Conservation (phyloP, 2,888 invertebrate genomes). For the Amaurobius ferox region DNA sequence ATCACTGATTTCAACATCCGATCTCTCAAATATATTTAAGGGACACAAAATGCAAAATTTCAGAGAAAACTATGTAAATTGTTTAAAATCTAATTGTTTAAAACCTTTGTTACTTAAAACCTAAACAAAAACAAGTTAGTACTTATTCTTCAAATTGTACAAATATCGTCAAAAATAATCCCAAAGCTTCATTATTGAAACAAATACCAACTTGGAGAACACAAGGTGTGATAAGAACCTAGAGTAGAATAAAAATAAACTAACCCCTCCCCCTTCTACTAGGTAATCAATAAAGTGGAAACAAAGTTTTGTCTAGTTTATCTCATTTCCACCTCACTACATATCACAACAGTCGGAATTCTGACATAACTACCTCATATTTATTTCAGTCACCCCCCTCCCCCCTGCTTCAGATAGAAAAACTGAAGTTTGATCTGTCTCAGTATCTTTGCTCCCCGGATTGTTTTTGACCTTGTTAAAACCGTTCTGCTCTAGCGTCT, state of each 20-base stretch:
- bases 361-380: slow-evolving; percentile 71
- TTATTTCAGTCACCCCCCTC: slow-evolving; percentile 55
- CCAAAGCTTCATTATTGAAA: too few relatives aligned
- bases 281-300: slow-evolving; percentile 32
- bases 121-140: too few relatives aligned
- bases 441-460: slow-evolving; percentile 27
- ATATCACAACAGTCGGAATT: slow-evolving; percentile 59
- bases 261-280: background rate
- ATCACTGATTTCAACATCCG: too few relatives aligned
- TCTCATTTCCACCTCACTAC: slow-evolving; percentile 61
- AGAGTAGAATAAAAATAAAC: background rate
- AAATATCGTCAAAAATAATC: too few relatives aligned
- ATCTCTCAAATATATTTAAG: too few relatives aligned
- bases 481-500: slow-evolving; percentile 50
- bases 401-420: slow-evolving; percentile 27
- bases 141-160: too few relatives aligned
- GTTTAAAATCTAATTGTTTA: too few relatives aligned
- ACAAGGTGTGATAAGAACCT: slow-evolving; percentile 2
- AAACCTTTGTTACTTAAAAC: too few relatives aligned
- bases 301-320: slow-evolving; percentile 56
- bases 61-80: too few relatives aligned
- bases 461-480: slow-evolving; percentile 68
- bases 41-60: too few relatives aligned
- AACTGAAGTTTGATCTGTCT: slow-evolving; percentile 55
- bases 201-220: background rate